Evolutionary conservation across 2,797 vertebrate genomes (phyloP).

Genomic region (Glyptemys insculpta): DNA sequence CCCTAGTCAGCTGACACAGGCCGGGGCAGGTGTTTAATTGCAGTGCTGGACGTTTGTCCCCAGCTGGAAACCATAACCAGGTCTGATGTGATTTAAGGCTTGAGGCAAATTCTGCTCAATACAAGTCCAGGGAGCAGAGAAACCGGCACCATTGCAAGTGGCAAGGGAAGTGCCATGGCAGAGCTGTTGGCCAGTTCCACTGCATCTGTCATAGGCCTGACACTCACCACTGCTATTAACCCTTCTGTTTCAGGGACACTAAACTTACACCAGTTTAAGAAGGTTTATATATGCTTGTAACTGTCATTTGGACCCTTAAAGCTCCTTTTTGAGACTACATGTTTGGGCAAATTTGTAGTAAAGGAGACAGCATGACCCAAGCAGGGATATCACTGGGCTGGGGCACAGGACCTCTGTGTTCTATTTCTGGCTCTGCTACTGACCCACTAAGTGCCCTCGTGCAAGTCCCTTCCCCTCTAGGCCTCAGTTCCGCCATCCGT

Average conservation of each 20-base stretch:
- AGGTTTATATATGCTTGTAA: background rate
- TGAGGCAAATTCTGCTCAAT: background rate
- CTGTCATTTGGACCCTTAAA: background rate
- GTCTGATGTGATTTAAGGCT: background rate
- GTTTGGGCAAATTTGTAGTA: background rate
- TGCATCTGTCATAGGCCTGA: background rate
- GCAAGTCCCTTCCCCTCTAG: background rate
- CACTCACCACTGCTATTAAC: background rate
- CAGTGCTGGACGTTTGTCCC: too few species aligned
- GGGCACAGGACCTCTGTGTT: background rate
- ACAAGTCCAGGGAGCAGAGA: background rate
- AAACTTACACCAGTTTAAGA: background rate
- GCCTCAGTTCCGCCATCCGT: fast-evolving
- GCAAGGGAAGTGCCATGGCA: background rate
- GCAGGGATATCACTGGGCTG: background rate
- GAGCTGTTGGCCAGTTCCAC: background rate
- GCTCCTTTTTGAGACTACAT: background rate
- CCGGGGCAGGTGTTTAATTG: too few species aligned
- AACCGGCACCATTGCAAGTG: background rate
- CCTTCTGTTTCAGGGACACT: background rate
- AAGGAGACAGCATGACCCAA: background rate
- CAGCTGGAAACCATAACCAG: too few species aligned
- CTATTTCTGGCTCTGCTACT: background rate
- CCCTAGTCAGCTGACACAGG: too few species aligned
- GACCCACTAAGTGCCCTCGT: fast-evolving